A percentile compares a stretch with the other conserved stretches of the same genome.
Conservation (phyloP, 2,113 vertebrate genomes). For the Strix aluco region DNA sequence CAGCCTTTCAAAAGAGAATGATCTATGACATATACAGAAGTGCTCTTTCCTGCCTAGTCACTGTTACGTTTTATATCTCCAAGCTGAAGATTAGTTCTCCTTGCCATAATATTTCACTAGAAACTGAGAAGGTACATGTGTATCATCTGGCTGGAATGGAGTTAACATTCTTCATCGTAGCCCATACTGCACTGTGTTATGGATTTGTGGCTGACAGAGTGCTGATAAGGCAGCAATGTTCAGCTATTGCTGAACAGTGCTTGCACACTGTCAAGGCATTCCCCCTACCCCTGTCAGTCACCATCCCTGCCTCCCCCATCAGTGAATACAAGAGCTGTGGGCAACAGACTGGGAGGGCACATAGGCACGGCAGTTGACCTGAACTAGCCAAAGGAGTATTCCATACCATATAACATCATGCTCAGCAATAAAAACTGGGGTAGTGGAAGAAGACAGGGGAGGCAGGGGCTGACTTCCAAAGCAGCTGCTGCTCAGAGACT, state of each 20-base stretch:
- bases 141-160: background rate
- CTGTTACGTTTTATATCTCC: background rate
- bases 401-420: background rate
- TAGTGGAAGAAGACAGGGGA: background rate
- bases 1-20: background rate
- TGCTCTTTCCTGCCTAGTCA: background rate
- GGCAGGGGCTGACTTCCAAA: background rate
- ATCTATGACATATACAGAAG: background rate
- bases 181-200: background rate
- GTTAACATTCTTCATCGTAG: background rate
- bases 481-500: background rate
- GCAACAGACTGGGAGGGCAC: background rate
- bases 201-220: background rate
- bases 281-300: background rate
- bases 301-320: background rate
- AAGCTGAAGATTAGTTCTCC: background rate
- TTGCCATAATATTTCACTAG: background rate
- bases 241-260: background rate
- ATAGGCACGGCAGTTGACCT: accelerated
- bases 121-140: background rate
- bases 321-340: background rate
- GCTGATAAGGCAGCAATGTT: background rate
- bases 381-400: background rate
- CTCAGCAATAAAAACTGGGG: background rate
- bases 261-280: accelerated